Percentiles rank a stretch among this genome's conserved stretches.
Conservation (phyloP, 2,888 invertebrate species). For the Lycaena phlaeas region DNA sequence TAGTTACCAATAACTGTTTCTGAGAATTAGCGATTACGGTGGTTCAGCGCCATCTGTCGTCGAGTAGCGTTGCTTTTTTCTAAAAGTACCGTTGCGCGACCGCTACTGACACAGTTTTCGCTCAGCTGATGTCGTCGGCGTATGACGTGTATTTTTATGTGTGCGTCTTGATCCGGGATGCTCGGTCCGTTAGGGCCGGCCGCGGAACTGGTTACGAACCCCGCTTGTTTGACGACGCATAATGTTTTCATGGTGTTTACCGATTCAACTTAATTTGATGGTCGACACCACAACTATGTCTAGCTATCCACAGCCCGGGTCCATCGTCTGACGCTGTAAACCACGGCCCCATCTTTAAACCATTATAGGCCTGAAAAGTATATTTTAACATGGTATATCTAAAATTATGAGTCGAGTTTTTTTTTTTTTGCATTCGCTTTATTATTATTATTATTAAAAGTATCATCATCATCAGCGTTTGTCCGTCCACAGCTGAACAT, state of each 20-base stretch:
- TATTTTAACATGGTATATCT: too few relatives aligned
- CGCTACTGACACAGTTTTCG: conserved; percentile 59
- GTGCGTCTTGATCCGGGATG: conserved; percentile 50
- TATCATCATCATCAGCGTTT: too few relatives aligned
- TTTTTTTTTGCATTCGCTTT: too few relatives aligned
- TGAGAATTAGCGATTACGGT: conserved; percentile 8
- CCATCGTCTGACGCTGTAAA: too few relatives aligned
- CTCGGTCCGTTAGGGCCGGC: conserved; percentile 37
- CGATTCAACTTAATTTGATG: neutral
- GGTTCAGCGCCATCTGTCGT: conserved; percentile 44
- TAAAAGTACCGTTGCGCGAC: conserved; percentile 46
- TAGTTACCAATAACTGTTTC: neutral
- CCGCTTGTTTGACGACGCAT: neutral
- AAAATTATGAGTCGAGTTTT: too few relatives aligned
- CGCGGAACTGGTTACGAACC: conserved; percentile 26
- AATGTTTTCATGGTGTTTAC: neutral
- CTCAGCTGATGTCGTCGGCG: conserved; percentile 53
- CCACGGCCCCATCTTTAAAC: too few relatives aligned
- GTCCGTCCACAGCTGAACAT: too few relatives aligned
- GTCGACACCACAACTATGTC: neutral
- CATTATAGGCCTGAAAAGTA: too few relatives aligned
- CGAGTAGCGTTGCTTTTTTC: conserved; percentile 42
- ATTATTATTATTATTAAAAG: too few relatives aligned
- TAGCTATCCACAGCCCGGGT: too few relatives aligned
- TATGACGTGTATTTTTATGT: too few relatives aligned